Conservation (phyloP, 2,797 vertebrate species). For the Lateolabrax maculatus region DNA sequence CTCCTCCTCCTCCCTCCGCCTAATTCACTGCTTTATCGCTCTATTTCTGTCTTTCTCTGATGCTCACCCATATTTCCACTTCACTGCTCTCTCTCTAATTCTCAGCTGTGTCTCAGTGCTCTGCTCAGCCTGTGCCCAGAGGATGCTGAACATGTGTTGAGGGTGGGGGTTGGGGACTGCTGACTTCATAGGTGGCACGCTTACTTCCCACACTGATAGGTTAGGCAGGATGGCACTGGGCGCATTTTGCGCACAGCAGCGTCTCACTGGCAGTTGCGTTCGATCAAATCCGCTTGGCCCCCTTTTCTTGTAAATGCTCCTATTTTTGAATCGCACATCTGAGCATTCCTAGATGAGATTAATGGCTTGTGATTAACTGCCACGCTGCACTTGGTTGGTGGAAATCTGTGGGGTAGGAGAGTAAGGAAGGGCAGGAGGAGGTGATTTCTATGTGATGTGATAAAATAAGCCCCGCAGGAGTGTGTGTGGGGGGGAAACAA, state of each 20-base stretch:
- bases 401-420: slow-evolving; percentile 12
- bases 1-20: slow-evolving; percentile 51
- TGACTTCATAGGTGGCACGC: slow-evolving; percentile 80
- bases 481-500: not conserved
- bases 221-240: slow-evolving; percentile 45
- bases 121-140: slow-evolving; percentile 74
- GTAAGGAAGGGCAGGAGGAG: not conserved
- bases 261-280: slow-evolving; percentile 13
- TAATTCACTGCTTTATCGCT: slow-evolving; percentile 79
- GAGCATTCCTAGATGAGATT: slow-evolving; percentile 7
- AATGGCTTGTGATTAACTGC: slow-evolving; percentile 20
- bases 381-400: not conserved
- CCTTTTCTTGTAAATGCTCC: slow-evolving; percentile 13
- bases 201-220: slow-evolving; percentile 65
- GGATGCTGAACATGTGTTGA: slow-evolving; percentile 83
- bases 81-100: slow-evolving; percentile 65
- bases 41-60: slow-evolving; percentile 82
- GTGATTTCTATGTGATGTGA: slow-evolving; percentile 19
- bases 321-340: slow-evolving; percentile 28
- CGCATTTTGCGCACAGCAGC: slow-evolving; percentile 1
- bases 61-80: slow-evolving; percentile 80
- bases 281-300: slow-evolving; percentile 33
- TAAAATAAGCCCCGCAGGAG: slow-evolving; percentile 30
- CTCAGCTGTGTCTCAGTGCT: slow-evolving; percentile 75
- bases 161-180: slow-evolving; percentile 79